Percentiles rank a stretch among this genome's conserved stretches.
phyloP scores from a whole-genome alignment of 2,113 vertebrate species.

The Dicerorhinus sumatrensis region DNA sequence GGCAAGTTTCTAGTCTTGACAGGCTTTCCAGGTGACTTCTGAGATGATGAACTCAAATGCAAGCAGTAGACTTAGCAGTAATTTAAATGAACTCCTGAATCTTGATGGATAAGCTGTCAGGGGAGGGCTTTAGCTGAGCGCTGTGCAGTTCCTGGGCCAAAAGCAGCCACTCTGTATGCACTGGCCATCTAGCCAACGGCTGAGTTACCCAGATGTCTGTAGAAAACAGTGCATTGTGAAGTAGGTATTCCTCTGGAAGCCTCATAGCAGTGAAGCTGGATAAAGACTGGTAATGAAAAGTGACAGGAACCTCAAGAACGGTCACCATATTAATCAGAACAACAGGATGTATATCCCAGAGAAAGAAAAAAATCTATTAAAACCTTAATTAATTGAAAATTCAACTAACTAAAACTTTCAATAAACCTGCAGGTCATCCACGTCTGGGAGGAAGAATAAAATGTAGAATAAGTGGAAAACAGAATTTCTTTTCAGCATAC shows the following conservation, averaged over 20 bases:
- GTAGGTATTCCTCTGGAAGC: background rate
- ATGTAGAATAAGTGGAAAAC: background rate
- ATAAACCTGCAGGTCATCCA: background rate
- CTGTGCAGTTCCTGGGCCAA: background rate
- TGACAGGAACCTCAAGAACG: background rate
- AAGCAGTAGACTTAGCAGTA: background rate
- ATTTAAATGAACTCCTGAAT: background rate
- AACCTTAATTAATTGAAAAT: constrained; percentile 25
- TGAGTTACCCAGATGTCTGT: background rate
- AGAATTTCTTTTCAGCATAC: background rate
- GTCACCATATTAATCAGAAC: background rate
- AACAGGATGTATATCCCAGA: background rate
- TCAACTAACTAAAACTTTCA: background rate
- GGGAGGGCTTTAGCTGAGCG: background rate
- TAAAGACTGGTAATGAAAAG: background rate
- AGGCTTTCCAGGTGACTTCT: background rate
- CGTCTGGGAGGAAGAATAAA: background rate
- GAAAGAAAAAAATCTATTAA: background rate
- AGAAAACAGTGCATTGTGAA: background rate
- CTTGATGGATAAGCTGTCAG: background rate
- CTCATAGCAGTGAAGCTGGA: background rate
- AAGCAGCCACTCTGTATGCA: background rate
- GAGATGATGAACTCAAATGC: background rate
- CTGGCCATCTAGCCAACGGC: background rate
- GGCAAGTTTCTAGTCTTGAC: background rate